These are phyloP conservation scores for Laupala kohalensis DNA, from an alignment of 1,140 invertebrate species.

Conservation along the genomic window DNA sequence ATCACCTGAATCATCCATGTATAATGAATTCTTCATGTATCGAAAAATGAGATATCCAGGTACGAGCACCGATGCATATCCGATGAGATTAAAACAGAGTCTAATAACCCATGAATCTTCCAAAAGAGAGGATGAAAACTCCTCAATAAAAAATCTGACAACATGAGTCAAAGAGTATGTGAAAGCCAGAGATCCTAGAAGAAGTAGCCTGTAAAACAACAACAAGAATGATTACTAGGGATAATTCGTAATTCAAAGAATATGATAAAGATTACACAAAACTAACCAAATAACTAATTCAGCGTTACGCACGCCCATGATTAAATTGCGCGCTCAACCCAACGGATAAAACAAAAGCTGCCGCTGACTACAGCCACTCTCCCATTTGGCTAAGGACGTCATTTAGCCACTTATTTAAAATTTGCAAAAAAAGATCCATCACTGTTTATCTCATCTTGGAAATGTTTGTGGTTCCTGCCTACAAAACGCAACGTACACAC, in stretches of 20 bases:
- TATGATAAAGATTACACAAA: neutral
- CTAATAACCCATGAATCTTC: slow-evolving; percentile 60
- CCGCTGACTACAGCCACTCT: too few species aligned
- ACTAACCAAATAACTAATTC: neutral
- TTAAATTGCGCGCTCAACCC: too few species aligned
- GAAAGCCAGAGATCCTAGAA: slow-evolving; percentile 32
- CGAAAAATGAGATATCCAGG: slow-evolving; percentile 75
- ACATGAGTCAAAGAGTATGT: slow-evolving; percentile 38
- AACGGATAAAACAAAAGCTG: too few species aligned
- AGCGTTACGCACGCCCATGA: neutral
- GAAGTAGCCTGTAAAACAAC: slow-evolving; percentile 29
- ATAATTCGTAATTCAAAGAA: neutral
- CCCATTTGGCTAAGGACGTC: too few species aligned
- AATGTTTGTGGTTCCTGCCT: too few species aligned
- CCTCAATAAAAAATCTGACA: slow-evolving; percentile 35
- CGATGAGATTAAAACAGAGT: slow-evolving; percentile 64
- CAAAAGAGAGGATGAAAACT: neutral
- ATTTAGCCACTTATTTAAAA: too few species aligned
- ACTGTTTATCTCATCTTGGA: too few species aligned
- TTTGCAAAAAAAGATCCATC: too few species aligned
- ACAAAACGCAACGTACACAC: too few species aligned
- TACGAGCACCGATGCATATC: slow-evolving; percentile 78
- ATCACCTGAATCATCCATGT: slow-evolving; percentile 57
- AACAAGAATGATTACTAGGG: neutral
- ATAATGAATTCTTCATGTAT: slow-evolving; percentile 67